Conservation (phyloP, 2,113 vertebrate genomes). For the Erythrolamprus reginae region DNA sequence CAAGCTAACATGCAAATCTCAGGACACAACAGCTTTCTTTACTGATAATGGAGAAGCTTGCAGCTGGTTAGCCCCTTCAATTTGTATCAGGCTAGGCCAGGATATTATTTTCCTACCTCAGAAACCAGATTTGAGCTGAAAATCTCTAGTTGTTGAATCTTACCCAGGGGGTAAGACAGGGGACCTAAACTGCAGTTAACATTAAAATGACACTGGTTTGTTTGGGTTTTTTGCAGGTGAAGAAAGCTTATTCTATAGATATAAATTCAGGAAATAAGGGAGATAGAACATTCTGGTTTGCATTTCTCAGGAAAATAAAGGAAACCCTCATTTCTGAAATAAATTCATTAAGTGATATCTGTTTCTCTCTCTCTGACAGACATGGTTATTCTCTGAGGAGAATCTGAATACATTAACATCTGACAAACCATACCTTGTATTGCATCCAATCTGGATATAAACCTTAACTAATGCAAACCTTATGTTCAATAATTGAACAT, state of each 20-base stretch:
- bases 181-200: not conserved
- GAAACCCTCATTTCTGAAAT: not conserved
- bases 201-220: not conserved
- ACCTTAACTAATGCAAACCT: not conserved
- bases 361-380: not conserved
- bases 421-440: not conserved
- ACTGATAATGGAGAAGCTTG: not conserved
- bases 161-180: not conserved
- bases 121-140: not conserved
- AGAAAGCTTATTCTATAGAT: not conserved
- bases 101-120: not conserved
- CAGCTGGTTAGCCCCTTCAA: not conserved
- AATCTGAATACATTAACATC: not conserved
- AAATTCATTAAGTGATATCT: not conserved
- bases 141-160: not conserved
- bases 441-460: not conserved
- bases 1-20: too few relatives aligned
- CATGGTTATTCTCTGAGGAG: not conserved
- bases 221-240: not conserved
- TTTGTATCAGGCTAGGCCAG: not conserved
- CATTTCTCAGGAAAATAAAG: not conserved
- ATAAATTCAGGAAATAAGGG: not conserved
- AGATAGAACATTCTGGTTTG: not conserved
- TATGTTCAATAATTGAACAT: not conserved
- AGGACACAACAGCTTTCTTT: too few relatives aligned